A percentile compares a stretch with the other conserved stretches of the same genome.
phyloP scores from a whole-genome alignment of 2,888 invertebrate species.

The Meiosimyza decipiens region DNA sequence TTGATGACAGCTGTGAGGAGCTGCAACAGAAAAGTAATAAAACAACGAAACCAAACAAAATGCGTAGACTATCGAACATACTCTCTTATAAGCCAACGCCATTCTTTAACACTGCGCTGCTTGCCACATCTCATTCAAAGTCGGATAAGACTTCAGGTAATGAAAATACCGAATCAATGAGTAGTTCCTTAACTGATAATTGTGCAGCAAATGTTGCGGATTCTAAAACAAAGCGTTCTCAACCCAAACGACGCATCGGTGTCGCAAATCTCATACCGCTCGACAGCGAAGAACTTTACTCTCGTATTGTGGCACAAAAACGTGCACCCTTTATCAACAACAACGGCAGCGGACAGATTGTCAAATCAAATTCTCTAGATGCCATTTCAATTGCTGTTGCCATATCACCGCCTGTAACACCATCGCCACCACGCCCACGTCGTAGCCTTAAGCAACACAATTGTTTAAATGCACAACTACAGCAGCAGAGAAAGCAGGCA shows the following conservation, averaged over 20 bases:
- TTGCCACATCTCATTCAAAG: slow-evolving; percentile 12
- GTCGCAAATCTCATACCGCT: slow-evolving; percentile 58
- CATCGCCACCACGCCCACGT: slow-evolving; percentile 56
- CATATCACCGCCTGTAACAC: slow-evolving; percentile 60
- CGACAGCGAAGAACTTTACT: slow-evolving; percentile 65
- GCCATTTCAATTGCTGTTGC: slow-evolving; percentile 61
- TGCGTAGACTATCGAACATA: slow-evolving; percentile 66
- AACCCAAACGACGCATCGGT: slow-evolving; percentile 55
- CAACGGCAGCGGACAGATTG: slow-evolving; percentile 49
- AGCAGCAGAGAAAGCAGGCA: slow-evolving; percentile 42
- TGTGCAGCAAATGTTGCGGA: slow-evolving; percentile 32
- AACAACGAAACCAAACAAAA: slow-evolving; percentile 57
- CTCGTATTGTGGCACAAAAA: slow-evolving; percentile 61
- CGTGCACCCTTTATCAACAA: slow-evolving; percentile 38
- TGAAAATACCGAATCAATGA: slow-evolving; percentile 32
- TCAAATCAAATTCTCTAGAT: slow-evolving; percentile 65
- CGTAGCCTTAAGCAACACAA: slow-evolving; percentile 58
- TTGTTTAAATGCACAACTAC: slow-evolving; percentile 45
- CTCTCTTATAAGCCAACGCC: slow-evolving; percentile 56
- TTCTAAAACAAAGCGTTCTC: slow-evolving; percentile 44
- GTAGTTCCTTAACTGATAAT: neutral
- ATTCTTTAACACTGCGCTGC: too few relatives aligned
- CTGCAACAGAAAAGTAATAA: slow-evolving; percentile 39
- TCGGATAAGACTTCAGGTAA: slow-evolving; percentile 7
- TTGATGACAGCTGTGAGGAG: neutral